phyloP scores from a whole-genome alignment of 2,888 invertebrate species.

The Tinea semifulvella region DNA sequence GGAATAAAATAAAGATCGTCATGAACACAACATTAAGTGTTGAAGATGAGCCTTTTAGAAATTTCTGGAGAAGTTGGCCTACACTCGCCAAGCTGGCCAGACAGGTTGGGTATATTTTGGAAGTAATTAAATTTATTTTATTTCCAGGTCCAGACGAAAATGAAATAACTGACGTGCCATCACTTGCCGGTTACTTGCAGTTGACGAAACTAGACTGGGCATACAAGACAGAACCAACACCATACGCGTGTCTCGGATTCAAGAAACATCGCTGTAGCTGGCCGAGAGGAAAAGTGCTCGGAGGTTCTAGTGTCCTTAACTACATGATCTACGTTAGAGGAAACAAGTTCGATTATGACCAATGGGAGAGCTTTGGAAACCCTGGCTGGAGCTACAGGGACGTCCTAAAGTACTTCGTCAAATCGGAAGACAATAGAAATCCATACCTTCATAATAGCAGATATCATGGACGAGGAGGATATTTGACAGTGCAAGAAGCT shows the following conservation, averaged over 20 bases:
- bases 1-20: too few species aligned
- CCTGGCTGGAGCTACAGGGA: conserved; percentile 89
- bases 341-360: conserved; percentile 84
- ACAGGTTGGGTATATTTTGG: too few species aligned
- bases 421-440: conserved; percentile 88
- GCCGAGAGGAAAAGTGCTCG: conserved; percentile 90
- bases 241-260: conserved; percentile 83
- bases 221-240: conserved; percentile 87
- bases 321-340: conserved; percentile 93
- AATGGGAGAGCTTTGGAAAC: conserved; percentile 88
- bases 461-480: conserved; percentile 79
- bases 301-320: conserved; percentile 87
- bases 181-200: conserved; percentile 86
- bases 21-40: too few species aligned
- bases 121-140: not conserved
- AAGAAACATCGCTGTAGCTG: conserved; percentile 84
- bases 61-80: too few species aligned
- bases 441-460: conserved; percentile 77
- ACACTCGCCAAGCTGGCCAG: too few species aligned
- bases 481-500: conserved; percentile 81
- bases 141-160: conserved; percentile 83
- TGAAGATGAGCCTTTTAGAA: too few species aligned
- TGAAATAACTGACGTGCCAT: conserved; percentile 88
- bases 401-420: conserved; percentile 87
- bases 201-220: conserved; percentile 88